Conservation (phyloP, 1,140 invertebrate species). For the Ooceraea biroi region DNA sequence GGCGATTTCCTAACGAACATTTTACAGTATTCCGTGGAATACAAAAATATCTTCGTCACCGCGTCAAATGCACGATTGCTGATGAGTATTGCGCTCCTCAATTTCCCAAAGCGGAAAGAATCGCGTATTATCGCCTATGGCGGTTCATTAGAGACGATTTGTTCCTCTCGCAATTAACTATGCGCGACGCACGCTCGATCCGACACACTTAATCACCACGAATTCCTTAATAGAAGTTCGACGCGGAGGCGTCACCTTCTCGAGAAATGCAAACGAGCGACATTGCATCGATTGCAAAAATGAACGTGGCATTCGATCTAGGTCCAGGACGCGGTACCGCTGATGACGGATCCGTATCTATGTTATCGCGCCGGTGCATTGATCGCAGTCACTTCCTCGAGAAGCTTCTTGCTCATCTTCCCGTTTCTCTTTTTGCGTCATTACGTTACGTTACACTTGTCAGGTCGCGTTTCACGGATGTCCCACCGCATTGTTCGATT, state of each 20-base stretch:
- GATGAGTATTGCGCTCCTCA: no score
- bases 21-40: no score
- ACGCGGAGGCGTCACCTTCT: background rate
- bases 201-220: no score
- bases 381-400: conserved; percentile 2
- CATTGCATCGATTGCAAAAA: conserved; percentile 1
- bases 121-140: no score
- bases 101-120: no score
- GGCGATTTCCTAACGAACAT: no score
- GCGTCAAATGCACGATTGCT: no score
- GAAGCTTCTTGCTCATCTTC: background rate
- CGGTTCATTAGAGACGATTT: no score
- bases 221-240: background rate
- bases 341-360: conserved; percentile 30
- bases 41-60: no score
- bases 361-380: conserved; percentile 3
- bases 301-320: background rate
- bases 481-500: conserved; percentile 23
- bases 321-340: background rate
- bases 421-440: conserved; percentile 21
- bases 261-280: conserved; percentile 21
- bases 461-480: conserved; percentile 19
- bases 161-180: no score
- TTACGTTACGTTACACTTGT: conserved; percentile 48
- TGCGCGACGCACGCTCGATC: no score